Conservation (phyloP, 2,888 invertebrate species). For the Dryobota labecula region DNA sequence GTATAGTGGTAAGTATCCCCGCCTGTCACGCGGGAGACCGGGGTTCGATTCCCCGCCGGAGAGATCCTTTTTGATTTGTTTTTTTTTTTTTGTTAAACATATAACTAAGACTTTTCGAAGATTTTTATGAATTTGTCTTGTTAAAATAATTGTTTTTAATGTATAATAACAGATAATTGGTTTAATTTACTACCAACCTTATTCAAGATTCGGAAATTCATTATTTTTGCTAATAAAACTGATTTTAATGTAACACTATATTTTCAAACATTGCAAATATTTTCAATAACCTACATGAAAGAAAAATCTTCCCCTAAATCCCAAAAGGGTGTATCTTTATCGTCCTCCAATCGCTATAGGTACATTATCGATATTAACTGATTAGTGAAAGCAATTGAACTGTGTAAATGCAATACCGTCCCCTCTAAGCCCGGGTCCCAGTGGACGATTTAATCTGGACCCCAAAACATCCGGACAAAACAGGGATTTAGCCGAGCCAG, state of each 20-base stretch:
- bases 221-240: background rate
- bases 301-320: constrained; percentile 7
- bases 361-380: constrained; percentile 63
- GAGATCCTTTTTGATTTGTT: too few species aligned
- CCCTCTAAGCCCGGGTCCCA: constrained; percentile 54
- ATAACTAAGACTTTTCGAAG: too few species aligned
- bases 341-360: constrained; percentile 33
- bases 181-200: background rate
- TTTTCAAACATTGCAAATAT: background rate
- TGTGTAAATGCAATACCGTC: constrained; percentile 66
- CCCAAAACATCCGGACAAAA: constrained; percentile 67
- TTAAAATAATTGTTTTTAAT: background rate
- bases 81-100: too few species aligned
- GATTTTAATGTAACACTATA: background rate
- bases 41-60: constrained; percentile 73
- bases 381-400: constrained; percentile 68
- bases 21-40: constrained; percentile 90
- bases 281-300: constrained; percentile 17
- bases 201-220: background rate
- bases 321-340: constrained; percentile 26
- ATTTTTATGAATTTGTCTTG: background rate
- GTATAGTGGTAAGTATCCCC: constrained; percentile 91
- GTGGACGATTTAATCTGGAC: constrained; percentile 66
- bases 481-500: constrained; percentile 55
- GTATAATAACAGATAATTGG: rapidly evolving